Evolutionary conservation across 2,888 invertebrate species (phyloP).

Genomic region (Drosophila prolongata): DNA sequence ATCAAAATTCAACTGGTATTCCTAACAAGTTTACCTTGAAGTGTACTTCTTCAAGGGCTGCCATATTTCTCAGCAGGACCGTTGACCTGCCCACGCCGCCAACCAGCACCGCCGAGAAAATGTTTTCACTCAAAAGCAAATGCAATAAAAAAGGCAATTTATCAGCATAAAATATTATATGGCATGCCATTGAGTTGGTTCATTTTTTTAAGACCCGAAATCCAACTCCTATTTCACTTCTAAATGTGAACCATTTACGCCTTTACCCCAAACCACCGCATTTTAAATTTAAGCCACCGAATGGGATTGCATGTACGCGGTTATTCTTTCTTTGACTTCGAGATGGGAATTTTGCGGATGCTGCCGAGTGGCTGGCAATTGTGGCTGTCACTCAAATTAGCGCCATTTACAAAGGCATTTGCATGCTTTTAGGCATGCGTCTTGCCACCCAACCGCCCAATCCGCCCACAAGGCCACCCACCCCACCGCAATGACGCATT

Average conservation of each 20-base stretch:
- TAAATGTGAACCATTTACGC: conserved; percentile 57
- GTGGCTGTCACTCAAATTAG: conserved; percentile 63
- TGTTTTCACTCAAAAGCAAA: conserved; percentile 79
- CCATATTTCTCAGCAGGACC: conserved; percentile 63
- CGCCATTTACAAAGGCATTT: conserved; percentile 52
- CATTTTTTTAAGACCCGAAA: conserved; percentile 50
- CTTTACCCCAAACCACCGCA: conserved; percentile 19
- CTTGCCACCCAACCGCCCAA: conserved; percentile 25
- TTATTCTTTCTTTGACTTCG: conserved; percentile 25
- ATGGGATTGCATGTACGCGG: conserved; percentile 42
- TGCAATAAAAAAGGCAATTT: conserved; percentile 78
- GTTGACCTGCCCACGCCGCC: conserved; percentile 62
- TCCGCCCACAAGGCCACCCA: conserved; percentile 3
- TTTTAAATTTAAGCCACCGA: conserved; percentile 64
- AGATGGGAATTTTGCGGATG: conserved; percentile 22
- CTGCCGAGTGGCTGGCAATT: conserved; percentile 56
- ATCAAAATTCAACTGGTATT: background rate
- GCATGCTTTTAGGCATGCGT: conserved; percentile 59
- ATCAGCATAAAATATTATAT: conserved; percentile 81
- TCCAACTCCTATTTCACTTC: conserved; percentile 17
- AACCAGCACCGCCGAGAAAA: conserved; percentile 58
- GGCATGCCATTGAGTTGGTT: conserved; percentile 78
- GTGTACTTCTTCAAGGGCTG: conserved; percentile 44
- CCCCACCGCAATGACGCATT: conserved; percentile 45
- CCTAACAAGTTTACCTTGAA: background rate